A percentile compares a stretch with the other conserved stretches of the same genome.
Conservation (phyloP, 2,113 vertebrate species). For the Microcebus griseorufus region DNA sequence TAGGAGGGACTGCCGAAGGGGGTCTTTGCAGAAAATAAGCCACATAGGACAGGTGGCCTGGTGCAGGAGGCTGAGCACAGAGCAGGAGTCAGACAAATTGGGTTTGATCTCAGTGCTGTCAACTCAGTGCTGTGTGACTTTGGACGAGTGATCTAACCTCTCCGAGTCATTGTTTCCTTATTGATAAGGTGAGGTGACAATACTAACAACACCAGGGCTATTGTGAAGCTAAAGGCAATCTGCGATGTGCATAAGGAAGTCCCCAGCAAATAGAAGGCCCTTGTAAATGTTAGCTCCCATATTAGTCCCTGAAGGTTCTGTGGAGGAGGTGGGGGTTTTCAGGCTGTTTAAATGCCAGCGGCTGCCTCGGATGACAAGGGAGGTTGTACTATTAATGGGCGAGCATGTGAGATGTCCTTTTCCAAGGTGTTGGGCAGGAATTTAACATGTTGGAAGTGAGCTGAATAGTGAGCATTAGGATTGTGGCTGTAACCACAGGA, state of each 20-base stretch:
- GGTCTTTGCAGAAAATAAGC: background rate
- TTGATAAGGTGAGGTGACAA: background rate
- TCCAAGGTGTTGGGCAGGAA: slow-evolving; percentile 26
- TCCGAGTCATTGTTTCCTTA: slow-evolving; percentile 13
- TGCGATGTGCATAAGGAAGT: background rate
- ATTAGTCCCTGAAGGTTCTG: background rate
- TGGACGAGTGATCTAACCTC: background rate
- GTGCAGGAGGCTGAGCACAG: background rate
- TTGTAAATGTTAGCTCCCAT: background rate
- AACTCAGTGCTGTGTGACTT: background rate
- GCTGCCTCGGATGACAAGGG: slow-evolving; percentile 44
- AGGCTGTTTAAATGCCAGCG: slow-evolving; percentile 33
- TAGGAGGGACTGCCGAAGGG: background rate
- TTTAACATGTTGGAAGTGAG: slow-evolving; percentile 15
- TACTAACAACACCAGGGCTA: background rate
- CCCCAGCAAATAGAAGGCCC: background rate
- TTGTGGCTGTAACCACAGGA: background rate
- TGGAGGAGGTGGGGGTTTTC: background rate
- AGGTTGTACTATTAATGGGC: slow-evolving; percentile 60
- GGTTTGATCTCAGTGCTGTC: background rate
- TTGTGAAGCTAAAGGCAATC: background rate
- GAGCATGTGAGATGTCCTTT: slow-evolving; percentile 54
- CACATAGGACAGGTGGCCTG: rapidly evolving
- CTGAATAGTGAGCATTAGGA: background rate
- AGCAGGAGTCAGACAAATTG: background rate